Evolutionary conservation across 2,888 invertebrate genomes (phyloP).

Genomic region (Epinotia brunnichana): DNA sequence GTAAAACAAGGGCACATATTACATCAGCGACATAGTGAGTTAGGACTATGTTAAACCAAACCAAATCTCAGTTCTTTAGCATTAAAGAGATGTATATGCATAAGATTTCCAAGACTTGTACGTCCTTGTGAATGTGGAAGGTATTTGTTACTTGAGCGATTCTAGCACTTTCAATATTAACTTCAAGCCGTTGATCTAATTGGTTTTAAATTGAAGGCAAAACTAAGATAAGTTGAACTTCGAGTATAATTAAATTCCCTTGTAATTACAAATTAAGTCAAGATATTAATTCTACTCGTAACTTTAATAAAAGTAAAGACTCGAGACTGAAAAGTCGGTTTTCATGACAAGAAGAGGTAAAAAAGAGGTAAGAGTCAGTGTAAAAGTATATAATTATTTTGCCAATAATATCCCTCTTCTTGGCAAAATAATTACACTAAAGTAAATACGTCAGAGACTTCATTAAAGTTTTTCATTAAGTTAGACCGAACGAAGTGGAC

Average conservation of each 20-base stretch:
- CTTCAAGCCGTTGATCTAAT: conserved; percentile 22
- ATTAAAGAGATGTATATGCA: neutral
- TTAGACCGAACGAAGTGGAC: too few relatives aligned
- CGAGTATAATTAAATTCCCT: neutral
- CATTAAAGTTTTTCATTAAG: too few relatives aligned
- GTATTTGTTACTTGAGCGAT: neutral
- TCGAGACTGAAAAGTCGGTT: too few relatives aligned
- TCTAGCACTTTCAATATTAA: conserved; percentile 12
- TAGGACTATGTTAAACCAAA: neutral
- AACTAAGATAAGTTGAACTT: too few relatives aligned
- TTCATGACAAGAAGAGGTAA: neutral
- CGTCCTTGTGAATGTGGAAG: neutral
- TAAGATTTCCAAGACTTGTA: neutral
- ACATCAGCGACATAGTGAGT: neutral
- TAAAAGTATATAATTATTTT: neutral
- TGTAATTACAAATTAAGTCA: too few relatives aligned
- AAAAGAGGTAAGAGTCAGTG: too few relatives aligned
- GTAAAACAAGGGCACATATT: conserved; percentile 6
- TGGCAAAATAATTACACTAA: neutral
- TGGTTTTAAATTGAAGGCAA: neutral
- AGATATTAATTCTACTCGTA: too few relatives aligned
- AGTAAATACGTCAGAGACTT: neutral
- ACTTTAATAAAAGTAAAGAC: too few relatives aligned
- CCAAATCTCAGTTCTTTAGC: neutral
- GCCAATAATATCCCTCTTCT: neutral